Evolutionary conservation across 2,113 vertebrate species (phyloP).

Genomic region (Clarias macrocephalus): DNA sequence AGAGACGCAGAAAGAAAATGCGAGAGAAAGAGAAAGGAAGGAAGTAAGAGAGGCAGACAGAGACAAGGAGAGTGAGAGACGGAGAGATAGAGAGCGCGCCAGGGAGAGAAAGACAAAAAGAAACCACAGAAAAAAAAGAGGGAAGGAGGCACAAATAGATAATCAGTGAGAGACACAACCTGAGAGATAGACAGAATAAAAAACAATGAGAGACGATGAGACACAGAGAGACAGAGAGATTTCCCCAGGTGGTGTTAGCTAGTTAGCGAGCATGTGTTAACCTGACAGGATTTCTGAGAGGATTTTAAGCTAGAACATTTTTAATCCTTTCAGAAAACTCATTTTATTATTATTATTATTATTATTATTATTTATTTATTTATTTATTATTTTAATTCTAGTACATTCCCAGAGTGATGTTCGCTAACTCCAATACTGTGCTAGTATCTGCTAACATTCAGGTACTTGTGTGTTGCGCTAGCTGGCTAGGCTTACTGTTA

Average conservation of each 20-base stretch:
- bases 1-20: not conserved
- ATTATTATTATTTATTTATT: not conserved
- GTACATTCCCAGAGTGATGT: not conserved
- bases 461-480: not conserved
- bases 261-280: not conserved
- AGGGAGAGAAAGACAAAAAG: not conserved
- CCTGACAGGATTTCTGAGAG: conserved; percentile 8
- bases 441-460: not conserved
- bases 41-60: not conserved
- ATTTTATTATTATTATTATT: not conserved
- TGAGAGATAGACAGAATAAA: not conserved
- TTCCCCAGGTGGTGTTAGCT: not conserved
- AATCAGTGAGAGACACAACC: not conserved
- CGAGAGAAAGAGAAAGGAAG: too few species aligned
- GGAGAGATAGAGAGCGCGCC: not conserved
- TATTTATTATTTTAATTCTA: too few species aligned
- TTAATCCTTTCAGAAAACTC: not conserved
- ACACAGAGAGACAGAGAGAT: not conserved
- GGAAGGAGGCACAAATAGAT: not conserved
- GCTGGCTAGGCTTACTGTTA: not conserved
- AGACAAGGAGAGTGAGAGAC: not conserved
- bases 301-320: not conserved
- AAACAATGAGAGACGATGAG: not conserved
- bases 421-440: not conserved
- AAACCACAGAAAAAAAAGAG: too few species aligned